Evolutionary conservation across 2,888 invertebrate genomes (phyloP), one percentile per base, ranked within the genome.

Genomic region (Dusona sp.): DNA sequence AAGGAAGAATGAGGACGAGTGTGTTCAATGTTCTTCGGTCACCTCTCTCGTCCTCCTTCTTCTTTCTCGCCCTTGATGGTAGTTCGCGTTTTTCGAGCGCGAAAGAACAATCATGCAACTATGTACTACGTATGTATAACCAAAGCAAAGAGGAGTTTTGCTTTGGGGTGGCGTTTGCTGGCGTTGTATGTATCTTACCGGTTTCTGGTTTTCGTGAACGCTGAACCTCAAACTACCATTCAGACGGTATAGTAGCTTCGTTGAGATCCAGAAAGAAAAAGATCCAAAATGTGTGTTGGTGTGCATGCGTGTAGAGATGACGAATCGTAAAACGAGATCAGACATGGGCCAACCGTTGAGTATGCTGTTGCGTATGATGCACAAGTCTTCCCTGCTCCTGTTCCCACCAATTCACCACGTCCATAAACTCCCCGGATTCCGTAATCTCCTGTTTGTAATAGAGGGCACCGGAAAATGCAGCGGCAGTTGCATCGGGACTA

Each of bases 361-460:
- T 87, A 90, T 92, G 92, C 84, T 91, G 92, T 88, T 93, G 92
- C 16, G 88, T 87, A 84, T 91, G 93, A 87, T 93, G 94, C 75
- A 91, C 91, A 70, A 93, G 88, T 83, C 93, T 91, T 78, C 92
- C 92, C 89, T 93, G 94, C 89, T 94, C 94, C 89, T 94, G 94
- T 90, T 94, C 94, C 94, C 94, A 94, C 94, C 94, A 94, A 91
- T 92, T 94, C 88, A 94, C 93, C 64, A 94, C 93, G 89, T 94
- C 94, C 93, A 94, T 93, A 90, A 94, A 93, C 90, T 94, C 94
- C 25, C 92, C 90, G 57, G 91, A 87, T 70, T 92, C 93, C 64
- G 91, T 90, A 79, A 92, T 90, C 90, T 93, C 94, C 88, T 94
- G 93, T 85, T 93, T 93, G 89, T 92, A 94, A 88, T 94, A 94